A percentile compares a stretch with the other conserved stretches of the same genome.
Evolutionary conservation across 53 echinoderm and acorn worm species (phyloP).

Genomic region (Holothuria leucospilota): DNA sequence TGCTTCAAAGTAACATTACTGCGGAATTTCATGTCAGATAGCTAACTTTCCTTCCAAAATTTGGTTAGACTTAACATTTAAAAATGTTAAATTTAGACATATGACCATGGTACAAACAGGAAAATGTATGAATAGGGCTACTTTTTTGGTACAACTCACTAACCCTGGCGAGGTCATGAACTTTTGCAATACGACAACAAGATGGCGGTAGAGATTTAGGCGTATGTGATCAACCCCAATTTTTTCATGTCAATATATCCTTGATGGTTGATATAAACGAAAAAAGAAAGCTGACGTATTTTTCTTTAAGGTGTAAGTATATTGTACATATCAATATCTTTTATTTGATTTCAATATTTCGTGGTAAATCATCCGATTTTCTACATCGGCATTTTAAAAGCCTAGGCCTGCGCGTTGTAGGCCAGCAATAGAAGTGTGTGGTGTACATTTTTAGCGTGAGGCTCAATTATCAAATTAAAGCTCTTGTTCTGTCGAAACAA

Average conservation of each 20-base stretch:
- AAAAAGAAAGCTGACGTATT: conserved; percentile 40
- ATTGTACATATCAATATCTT: conserved; percentile 19
- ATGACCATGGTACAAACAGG: too few relatives aligned
- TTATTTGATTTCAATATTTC: conserved; percentile 24
- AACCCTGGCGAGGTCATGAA: conserved; percentile 48
- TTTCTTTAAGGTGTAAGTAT: conserved; percentile 49
- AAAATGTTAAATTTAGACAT: too few relatives aligned
- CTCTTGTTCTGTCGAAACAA: conserved; percentile 34
- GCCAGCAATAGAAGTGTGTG: background rate
- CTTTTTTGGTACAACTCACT: conserved; percentile 23
- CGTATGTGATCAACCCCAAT: conserved; percentile 51
- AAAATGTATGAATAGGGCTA: conserved; percentile 1
- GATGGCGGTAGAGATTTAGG: conserved; percentile 54
- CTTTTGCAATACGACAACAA: conserved; percentile 56
- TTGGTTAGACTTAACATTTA: too few relatives aligned
- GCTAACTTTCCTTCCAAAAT: too few relatives aligned
- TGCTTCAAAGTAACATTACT: conserved; percentile 32
- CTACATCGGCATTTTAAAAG: conserved; percentile 41
- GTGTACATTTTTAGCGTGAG: conserved; percentile 12
- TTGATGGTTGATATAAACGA: conserved; percentile 45
- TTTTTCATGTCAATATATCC: conserved; percentile 39
- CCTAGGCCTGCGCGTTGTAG: conserved; percentile 33
- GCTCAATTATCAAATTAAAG: conserved; percentile 37
- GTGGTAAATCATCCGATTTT: conserved; percentile 22
- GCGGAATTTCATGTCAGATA: too few relatives aligned